phyloP scores from a whole-genome alignment of 2,113 vertebrate species.

The Cathartes aura region DNA sequence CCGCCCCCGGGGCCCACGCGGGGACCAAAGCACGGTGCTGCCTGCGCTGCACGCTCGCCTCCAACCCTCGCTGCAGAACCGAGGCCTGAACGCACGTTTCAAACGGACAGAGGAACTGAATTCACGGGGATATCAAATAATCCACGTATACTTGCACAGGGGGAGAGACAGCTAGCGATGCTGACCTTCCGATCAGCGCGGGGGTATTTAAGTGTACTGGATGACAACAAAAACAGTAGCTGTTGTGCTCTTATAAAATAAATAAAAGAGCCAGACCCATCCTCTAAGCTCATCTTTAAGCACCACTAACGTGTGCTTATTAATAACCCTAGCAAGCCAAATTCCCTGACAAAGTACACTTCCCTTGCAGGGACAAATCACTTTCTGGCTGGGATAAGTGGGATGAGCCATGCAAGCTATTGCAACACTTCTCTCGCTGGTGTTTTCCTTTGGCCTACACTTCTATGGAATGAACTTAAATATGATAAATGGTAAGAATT shows the following conservation, averaged over 20 bases:
- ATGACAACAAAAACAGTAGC: background rate
- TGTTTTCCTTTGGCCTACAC: background rate
- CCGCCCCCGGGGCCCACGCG: accelerated
- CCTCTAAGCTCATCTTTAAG: background rate
- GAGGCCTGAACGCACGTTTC: accelerated
- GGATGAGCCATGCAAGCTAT: background rate
- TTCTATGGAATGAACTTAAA: background rate
- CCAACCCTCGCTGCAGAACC: background rate
- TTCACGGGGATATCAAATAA: background rate
- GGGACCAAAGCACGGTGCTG: background rate
- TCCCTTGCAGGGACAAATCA: background rate
- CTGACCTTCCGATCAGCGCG: background rate
- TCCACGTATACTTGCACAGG: accelerated
- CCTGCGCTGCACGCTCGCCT: accelerated
- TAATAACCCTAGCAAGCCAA: background rate
- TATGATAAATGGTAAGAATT: background rate
- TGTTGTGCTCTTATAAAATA: background rate
- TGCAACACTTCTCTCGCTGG: background rate
- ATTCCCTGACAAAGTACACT: background rate
- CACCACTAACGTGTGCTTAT: background rate
- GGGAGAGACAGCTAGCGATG: background rate
- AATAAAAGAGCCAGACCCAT: background rate
- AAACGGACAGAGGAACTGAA: background rate
- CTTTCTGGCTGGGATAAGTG: accelerated
- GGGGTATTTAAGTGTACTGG: background rate